Evolutionary conservation across 1,140 invertebrate species (phyloP).

Genomic region (Panonychus citri): DNA sequence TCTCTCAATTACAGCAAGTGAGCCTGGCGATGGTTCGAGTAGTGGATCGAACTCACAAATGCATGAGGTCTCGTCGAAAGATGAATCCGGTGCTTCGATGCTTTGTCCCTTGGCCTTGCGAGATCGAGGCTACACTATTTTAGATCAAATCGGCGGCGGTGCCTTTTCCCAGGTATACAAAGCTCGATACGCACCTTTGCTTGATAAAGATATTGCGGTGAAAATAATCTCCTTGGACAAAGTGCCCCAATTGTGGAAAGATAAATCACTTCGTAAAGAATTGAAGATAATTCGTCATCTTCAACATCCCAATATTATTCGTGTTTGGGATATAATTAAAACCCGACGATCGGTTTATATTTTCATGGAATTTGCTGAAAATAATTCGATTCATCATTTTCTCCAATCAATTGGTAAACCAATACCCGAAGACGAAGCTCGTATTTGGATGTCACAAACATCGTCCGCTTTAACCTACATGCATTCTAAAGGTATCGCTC

Average conservation of each 20-base stretch:
- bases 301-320: slow-evolving; percentile 10
- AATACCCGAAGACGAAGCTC: background rate
- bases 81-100: no score
- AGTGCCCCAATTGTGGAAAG: slow-evolving; percentile 6
- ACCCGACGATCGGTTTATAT: slow-evolving; percentile 9
- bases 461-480: slow-evolving; percentile 5
- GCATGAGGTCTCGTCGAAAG: no score
- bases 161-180: slow-evolving; percentile 3
- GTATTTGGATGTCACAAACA: slow-evolving; percentile 8
- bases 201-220: slow-evolving; percentile 1
- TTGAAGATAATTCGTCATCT: slow-evolving; percentile 8
- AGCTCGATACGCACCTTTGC: background rate
- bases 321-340: slow-evolving; percentile 10
- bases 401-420: background rate
- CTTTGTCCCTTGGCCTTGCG: background rate
- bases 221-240: slow-evolving; percentile 8
- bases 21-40: no score
- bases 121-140: background rate
- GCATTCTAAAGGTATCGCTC: slow-evolving; percentile 8
- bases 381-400: background rate
- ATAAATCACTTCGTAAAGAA: slow-evolving; percentile 6
- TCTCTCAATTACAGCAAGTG: no score
- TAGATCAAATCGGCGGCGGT: background rate
- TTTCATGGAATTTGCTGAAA: slow-evolving; percentile 9
- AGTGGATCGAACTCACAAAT: no score